Evolutionary conservation across 2,888 invertebrate species (phyloP).

Genomic region (Ditylenchus weischeri): DNA sequence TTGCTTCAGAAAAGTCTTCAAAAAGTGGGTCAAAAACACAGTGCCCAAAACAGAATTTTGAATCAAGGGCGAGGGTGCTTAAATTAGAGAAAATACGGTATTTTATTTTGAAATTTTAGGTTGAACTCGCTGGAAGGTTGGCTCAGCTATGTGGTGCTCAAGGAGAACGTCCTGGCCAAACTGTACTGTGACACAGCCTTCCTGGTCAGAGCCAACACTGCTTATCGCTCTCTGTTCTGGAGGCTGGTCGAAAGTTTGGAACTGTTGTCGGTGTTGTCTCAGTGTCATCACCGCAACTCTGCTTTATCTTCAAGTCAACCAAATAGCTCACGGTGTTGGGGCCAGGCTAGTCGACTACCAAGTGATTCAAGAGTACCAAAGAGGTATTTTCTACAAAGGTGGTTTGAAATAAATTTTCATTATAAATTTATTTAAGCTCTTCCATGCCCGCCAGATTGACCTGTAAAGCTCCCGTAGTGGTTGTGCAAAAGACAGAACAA

Average conservation of each 20-base stretch:
- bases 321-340: background rate
- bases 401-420: too few relatives aligned
- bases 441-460: constrained; percentile 53
- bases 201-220: constrained; percentile 68
- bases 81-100: too few relatives aligned
- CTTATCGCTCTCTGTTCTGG: constrained; percentile 68
- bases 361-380: constrained; percentile 57
- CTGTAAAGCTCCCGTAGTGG: background rate
- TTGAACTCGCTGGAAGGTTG: constrained; percentile 77
- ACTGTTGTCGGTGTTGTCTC: constrained; percentile 71
- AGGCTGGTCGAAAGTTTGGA: constrained; percentile 73
- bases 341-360: constrained; percentile 22
- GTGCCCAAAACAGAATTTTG: too few relatives aligned
- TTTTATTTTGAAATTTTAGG: constrained; percentile 21
- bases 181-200: constrained; percentile 77
- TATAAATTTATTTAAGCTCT: constrained; percentile 24
- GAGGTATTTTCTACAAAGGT: constrained; percentile 8
- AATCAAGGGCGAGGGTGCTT: too few relatives aligned
- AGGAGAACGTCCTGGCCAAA: constrained; percentile 76
- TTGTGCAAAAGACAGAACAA: constrained; percentile 3
- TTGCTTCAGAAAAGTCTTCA: too few relatives aligned
- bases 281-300: constrained; percentile 17
- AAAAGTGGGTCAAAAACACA: too few relatives aligned
- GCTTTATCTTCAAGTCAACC: constrained; percentile 19
- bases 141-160: constrained; percentile 79